These are phyloP conservation scores for Laothoe populi DNA, from an alignment of 2,888 invertebrate species.

Conservation along the genomic window DNA sequence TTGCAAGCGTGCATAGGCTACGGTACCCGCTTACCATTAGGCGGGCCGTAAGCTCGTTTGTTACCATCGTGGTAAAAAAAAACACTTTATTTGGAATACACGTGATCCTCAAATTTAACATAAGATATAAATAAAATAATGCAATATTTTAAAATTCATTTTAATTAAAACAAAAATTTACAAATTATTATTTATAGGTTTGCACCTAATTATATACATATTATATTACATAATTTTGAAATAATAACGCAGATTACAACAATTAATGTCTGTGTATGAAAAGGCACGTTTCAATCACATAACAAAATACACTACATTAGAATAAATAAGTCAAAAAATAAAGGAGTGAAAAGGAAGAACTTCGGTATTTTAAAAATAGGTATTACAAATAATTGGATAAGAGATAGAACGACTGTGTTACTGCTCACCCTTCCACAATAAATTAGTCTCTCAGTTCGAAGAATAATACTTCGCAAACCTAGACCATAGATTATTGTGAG, in stretches of 20 bases:
- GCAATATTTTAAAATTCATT: conserved; percentile 44
- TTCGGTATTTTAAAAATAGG: background rate
- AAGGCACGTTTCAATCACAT: conserved; percentile 57
- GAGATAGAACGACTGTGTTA: too few relatives aligned
- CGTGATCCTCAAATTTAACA: conserved; percentile 17
- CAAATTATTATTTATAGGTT: conserved; percentile 58
- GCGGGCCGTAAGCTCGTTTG: too few relatives aligned
- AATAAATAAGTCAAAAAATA: background rate
- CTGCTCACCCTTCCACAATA: too few relatives aligned
- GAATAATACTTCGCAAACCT: background rate
- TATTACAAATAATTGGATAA: background rate
- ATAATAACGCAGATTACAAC: conserved; percentile 47
- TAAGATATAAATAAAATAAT: conserved; percentile 36
- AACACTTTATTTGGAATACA: background rate
- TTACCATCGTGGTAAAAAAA: too few relatives aligned
- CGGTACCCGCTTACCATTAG: too few relatives aligned
- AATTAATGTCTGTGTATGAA: conserved; percentile 48
- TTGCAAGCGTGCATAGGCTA: too few relatives aligned
- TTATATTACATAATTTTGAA: conserved; percentile 38
- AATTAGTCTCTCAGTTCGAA: background rate
- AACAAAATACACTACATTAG: conserved; percentile 29
- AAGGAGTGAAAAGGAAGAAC: background rate
- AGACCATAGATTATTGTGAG: background rate
- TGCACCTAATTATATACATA: conserved; percentile 48
- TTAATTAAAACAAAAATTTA: conserved; percentile 76